Evolutionary conservation across 2,888 invertebrate genomes (phyloP), one percentile per base, ranked within the genome.

Genomic region (Aelia acuminata): DNA sequence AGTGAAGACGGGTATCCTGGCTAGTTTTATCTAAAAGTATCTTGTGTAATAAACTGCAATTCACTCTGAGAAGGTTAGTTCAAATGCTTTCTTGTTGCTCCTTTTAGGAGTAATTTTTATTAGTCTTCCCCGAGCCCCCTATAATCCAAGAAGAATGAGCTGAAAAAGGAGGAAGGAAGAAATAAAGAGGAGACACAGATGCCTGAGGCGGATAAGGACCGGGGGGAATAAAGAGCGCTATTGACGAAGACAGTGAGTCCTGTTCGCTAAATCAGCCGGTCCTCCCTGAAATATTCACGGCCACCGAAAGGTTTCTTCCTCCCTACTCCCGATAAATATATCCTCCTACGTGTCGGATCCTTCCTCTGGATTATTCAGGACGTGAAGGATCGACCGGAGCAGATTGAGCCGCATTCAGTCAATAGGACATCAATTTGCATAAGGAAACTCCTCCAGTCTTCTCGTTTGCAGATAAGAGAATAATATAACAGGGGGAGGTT

Each of bases 391-490:
- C 39, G 85, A 85, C 31, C 49, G n/a, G n/a, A 31, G 20, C 22
- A 49, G 84, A 84, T 85, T 50, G 85, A 85, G 50, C 50, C 50
- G 35, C 50, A 85, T 85, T 53, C 85, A 50, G 85, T 50, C 49
- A 49, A 84, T 39, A 85, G 85, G 50, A 85, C 50, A 85, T 85
- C 49, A 85, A 85, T 85, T 85, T 85, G 85, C 85, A 85, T 85
- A 85, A 80, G 75, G 75, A 80, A 43, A 43, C 75, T 7, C 43
- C 39, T 22, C 75, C 43, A 80, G 75, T 80, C n/a, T 80, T 80
- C 75, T 80, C 75, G 39, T 80, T 43, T 80, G 8, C 22, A 80
- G 75, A 80, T 80, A 80, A 80, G 75, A 13, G 75, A 80, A 80
- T 80, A 80, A 80, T 80, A 80, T 80, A 80, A 80, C 75, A 80